phyloP scores from a whole-genome alignment of 2,113 vertebrate genomes.

The Megalops atlanticus region DNA sequence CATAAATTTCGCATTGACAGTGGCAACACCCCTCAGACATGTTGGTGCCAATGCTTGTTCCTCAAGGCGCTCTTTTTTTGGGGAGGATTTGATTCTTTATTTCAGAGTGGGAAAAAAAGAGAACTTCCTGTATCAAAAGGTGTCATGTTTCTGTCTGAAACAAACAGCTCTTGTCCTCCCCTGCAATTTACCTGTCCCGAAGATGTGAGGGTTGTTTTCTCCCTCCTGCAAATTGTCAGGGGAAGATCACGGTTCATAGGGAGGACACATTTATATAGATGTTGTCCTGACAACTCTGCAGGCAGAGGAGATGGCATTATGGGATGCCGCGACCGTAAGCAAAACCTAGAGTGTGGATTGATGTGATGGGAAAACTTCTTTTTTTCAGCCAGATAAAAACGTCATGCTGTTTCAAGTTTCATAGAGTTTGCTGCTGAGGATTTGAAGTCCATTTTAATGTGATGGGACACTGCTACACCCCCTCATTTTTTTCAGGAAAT shows the following conservation, averaged over 20 bases:
- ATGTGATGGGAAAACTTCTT: not conserved
- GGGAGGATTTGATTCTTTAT: slow-evolving; percentile 54
- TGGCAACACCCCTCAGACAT: slow-evolving; percentile 47
- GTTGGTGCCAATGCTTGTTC: slow-evolving; percentile 49
- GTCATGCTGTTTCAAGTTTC: slow-evolving; percentile 47
- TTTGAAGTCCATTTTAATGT: slow-evolving; percentile 35
- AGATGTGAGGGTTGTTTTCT: slow-evolving; percentile 65
- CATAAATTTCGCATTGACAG: slow-evolving; percentile 16
- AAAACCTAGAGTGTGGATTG: not conserved
- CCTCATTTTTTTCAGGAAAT: not conserved
- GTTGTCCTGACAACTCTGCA: slow-evolving; percentile 59
- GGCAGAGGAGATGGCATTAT: slow-evolving; percentile 48
- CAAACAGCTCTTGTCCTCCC: slow-evolving; percentile 53
- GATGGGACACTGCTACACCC: slow-evolving; percentile 7
- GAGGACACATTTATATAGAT: slow-evolving; percentile 72
- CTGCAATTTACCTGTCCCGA: slow-evolving; percentile 61
- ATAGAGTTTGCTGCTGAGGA: slow-evolving; percentile 35
- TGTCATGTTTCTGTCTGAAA: slow-evolving; percentile 62
- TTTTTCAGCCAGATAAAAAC: slow-evolving; percentile 36
- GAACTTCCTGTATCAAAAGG: slow-evolving; percentile 58
- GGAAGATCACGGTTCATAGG: slow-evolving; percentile 65
- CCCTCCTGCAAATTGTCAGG: slow-evolving; percentile 53
- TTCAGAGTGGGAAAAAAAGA: slow-evolving; percentile 25
- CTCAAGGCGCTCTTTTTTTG: slow-evolving; percentile 35
- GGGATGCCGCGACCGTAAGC: slow-evolving; percentile 45